Conservation (phyloP, 2,113 vertebrate genomes). For the human region GRCh38 chr9:108785501-108786000, state of each 20-base stretch:
- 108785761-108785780: fast-evolving
- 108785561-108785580: not conserved
- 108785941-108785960: not conserved
- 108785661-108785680: not conserved
- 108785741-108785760: not conserved
- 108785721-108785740: not conserved
- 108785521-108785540: not conserved
- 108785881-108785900: not conserved
- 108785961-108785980: not conserved
- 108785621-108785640: not conserved
- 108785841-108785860: not conserved
- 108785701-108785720: not conserved
- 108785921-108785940: not conserved
- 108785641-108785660: not conserved
- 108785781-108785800: not conserved
- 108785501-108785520: not conserved
- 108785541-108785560: not conserved
- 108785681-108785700: not conserved
- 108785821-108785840: not conserved
- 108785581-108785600: not conserved
- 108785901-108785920: not conserved
- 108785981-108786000: not conserved
- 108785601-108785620: not conserved
- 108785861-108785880: not conserved
- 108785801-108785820: not conserved